Percentiles rank a stretch among this genome's conserved stretches.
These are phyloP conservation scores for Drosophila busckii DNA, from an alignment of 1,140 invertebrate genomes.

Conservation along the genomic window DNA sequence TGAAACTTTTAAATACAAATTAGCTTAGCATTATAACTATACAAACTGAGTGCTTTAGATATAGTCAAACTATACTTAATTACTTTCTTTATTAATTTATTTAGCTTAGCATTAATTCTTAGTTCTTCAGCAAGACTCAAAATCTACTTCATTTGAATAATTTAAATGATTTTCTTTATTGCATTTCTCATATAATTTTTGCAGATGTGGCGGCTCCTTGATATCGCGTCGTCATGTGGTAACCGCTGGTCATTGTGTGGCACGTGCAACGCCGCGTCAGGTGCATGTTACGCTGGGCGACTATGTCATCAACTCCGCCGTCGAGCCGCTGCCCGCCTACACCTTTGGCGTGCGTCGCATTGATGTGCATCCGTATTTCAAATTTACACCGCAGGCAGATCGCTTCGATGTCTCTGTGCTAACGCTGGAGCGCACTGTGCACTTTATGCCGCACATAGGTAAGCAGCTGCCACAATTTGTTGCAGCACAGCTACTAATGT, in stretches of 20 bases:
- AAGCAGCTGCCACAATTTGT: background rate
- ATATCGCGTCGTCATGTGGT: constrained; percentile 95
- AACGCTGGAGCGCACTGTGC: constrained; percentile 91
- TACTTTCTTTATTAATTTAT: too few relatives aligned
- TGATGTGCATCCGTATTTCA: constrained; percentile 95
- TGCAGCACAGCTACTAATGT: background rate
- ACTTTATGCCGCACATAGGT: constrained; percentile 93
- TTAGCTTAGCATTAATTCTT: too few relatives aligned
- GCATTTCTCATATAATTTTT: too few relatives aligned
- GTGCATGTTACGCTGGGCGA: constrained; percentile 95
- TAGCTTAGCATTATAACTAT: too few relatives aligned
- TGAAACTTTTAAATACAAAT: too few relatives aligned
- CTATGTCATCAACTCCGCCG: constrained; percentile 95
- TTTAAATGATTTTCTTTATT: too few relatives aligned
- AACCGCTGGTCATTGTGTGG: constrained; percentile 97
- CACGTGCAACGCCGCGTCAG: constrained; percentile 91
- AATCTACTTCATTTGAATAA: too few relatives aligned
- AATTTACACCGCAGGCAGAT: constrained; percentile 94
- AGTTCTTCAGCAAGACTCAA: too few relatives aligned
- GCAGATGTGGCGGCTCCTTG: constrained; percentile 95
- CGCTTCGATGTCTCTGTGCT: constrained; percentile 95
- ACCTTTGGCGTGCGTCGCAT: constrained; percentile 94
- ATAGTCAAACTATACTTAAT: too few relatives aligned
- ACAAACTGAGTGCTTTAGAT: too few relatives aligned
- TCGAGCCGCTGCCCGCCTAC: constrained; percentile 92